These are phyloP conservation scores for Ivindomyrus marchei DNA, from an alignment of 2,113 vertebrate genomes.

Conservation along the genomic window DNA sequence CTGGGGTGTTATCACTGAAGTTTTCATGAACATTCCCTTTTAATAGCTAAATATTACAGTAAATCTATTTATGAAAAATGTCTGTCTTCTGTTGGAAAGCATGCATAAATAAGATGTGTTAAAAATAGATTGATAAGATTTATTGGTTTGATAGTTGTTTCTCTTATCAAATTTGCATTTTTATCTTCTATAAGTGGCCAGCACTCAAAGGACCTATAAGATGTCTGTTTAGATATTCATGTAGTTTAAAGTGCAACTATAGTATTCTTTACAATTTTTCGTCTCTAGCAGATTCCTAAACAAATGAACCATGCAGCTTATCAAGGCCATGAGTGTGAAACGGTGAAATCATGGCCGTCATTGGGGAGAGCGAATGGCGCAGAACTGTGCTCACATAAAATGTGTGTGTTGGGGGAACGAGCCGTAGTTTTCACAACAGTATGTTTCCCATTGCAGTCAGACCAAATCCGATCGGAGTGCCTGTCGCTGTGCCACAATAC, in stretches of 20 bases:
- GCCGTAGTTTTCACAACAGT: background rate
- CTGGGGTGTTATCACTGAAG: background rate
- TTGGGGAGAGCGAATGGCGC: background rate
- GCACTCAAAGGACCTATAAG: background rate
- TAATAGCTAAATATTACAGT: background rate
- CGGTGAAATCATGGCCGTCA: background rate
- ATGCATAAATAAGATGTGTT: background rate
- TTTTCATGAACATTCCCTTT: background rate
- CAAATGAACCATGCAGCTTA: background rate
- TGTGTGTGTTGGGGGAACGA: background rate
- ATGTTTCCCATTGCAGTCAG: conserved; percentile 60
- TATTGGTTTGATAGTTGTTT: background rate
- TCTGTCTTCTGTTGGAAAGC: background rate
- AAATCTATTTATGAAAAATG: background rate
- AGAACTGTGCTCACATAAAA: background rate
- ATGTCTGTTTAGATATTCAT: background rate
- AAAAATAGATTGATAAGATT: background rate
- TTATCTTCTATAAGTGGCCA: background rate
- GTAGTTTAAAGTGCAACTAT: background rate
- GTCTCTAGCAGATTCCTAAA: background rate
- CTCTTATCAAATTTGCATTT: background rate
- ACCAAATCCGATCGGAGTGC: conserved; percentile 78
- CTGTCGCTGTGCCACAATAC: conserved; percentile 71
- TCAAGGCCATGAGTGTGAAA: background rate
- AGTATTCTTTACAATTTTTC: background rate